Evolutionary conservation across 2,113 vertebrate genomes (phyloP).

Genomic region (Syngnathus typhle): DNA sequence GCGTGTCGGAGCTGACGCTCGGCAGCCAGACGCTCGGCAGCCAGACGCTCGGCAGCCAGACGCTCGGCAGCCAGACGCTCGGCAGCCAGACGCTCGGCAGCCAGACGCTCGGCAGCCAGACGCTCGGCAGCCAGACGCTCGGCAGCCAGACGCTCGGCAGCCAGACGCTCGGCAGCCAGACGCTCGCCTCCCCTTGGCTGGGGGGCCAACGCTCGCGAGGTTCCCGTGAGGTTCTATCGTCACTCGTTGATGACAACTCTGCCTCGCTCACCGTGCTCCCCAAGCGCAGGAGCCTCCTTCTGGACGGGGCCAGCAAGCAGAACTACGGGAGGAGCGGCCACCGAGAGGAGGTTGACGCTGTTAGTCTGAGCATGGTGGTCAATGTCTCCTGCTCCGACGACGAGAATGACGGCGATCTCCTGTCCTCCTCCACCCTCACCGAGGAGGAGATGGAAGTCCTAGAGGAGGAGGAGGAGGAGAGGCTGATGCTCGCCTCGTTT

Average conservation of each 20-base stretch:
- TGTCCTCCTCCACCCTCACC: slow-evolving; percentile 95
- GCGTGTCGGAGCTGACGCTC: slow-evolving; percentile 88
- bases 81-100: slow-evolving; percentile 61
- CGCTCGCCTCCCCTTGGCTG: background rate
- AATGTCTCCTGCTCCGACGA: slow-evolving; percentile 94
- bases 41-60: too few relatives aligned
- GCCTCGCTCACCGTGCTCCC: slow-evolving; percentile 82
- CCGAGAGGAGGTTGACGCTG: slow-evolving; percentile 67
- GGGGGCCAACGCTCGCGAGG: slow-evolving; percentile 32
- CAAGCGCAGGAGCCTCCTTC: slow-evolving; percentile 58
- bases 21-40: slow-evolving; percentile 52
- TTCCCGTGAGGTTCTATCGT: slow-evolving; percentile 66
- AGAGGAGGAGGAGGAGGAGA: slow-evolving; percentile 81
- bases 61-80: too few relatives aligned
- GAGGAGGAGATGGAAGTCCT: slow-evolving; percentile 90
- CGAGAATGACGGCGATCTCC: slow-evolving; percentile 93
- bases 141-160: slow-evolving; percentile 61
- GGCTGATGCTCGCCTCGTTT: slow-evolving; percentile 77
- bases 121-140: too few relatives aligned
- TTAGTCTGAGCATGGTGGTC: slow-evolving; percentile 95
- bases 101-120: slow-evolving; percentile 74
- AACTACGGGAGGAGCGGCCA: slow-evolving; percentile 71
- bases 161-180: slow-evolving; percentile 74
- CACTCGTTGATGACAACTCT: slow-evolving; percentile 82
- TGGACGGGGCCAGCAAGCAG: slow-evolving; percentile 65